A percentile compares a stretch with the other conserved stretches of the same genome.
These are phyloP conservation scores for Chlorops oryzae DNA, from an alignment of 1,140 invertebrate genomes.

Conservation along the genomic window DNA sequence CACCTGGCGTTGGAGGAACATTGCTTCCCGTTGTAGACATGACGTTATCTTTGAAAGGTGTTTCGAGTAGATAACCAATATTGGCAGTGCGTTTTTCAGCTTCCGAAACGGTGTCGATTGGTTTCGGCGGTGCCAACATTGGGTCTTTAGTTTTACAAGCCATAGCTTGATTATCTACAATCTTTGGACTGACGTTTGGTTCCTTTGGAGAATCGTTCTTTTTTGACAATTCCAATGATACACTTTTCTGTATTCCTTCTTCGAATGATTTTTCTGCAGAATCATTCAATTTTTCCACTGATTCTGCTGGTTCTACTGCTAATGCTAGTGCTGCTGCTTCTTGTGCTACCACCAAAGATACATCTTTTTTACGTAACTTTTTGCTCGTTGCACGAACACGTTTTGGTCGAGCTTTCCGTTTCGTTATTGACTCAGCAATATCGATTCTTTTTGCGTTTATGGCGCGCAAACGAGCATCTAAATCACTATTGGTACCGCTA, in stretches of 20 bases:
- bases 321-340: too few species aligned
- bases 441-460: constrained; percentile 27
- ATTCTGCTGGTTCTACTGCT: too few species aligned
- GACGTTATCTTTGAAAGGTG: constrained; percentile 27
- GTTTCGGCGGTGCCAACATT: background rate
- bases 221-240: background rate
- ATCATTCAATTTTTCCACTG: too few species aligned
- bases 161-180: background rate
- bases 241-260: background rate
- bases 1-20: constrained; percentile 38
- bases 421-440: too few species aligned
- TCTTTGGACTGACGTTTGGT: too few species aligned
- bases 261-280: too few species aligned
- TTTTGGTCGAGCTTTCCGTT: too few species aligned
- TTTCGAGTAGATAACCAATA: constrained; percentile 32
- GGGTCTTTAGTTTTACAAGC: background rate
- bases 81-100: constrained; percentile 16
- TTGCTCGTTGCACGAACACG: too few species aligned
- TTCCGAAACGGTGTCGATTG: too few species aligned
- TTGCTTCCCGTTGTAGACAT: too few species aligned
- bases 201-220: background rate
- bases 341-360: too few species aligned
- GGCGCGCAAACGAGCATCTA: constrained; percentile 33
- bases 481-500: constrained; percentile 19
- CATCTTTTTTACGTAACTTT: too few species aligned